Conservation (phyloP, 1,140 invertebrate genomes). For the Drosophila asahinai region DNA sequence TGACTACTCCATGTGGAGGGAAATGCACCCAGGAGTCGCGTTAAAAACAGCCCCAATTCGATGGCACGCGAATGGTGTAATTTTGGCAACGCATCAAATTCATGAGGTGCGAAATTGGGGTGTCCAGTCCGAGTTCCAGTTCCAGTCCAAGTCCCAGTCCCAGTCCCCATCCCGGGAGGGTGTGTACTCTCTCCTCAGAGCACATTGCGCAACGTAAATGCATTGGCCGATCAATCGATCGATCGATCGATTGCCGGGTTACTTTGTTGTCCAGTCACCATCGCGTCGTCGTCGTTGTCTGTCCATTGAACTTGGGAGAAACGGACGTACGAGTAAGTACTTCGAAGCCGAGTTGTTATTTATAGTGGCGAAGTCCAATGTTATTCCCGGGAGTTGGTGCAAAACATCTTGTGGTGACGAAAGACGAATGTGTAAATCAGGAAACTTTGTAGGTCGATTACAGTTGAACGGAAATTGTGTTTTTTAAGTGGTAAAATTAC, state of each 20-base stretch:
- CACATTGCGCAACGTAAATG: slow-evolving; percentile 60
- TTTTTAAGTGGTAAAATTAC: background rate
- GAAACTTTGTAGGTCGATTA: slow-evolving; percentile 9
- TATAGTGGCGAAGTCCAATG: slow-evolving; percentile 18
- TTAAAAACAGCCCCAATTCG: slow-evolving; percentile 24
- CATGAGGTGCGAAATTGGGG: slow-evolving; percentile 12
- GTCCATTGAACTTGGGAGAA: slow-evolving; percentile 68
- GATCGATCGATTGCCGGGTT: slow-evolving; percentile 47
- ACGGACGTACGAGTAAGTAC: slow-evolving; percentile 1
- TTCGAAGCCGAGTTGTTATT: slow-evolving; percentile 6
- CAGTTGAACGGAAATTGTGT: background rate
- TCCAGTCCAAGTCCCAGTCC: background rate
- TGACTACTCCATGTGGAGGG: slow-evolving; percentile 14
- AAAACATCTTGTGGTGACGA: slow-evolving; percentile 5
- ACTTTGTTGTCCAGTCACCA: slow-evolving; percentile 56
- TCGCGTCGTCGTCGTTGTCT: slow-evolving; percentile 21
- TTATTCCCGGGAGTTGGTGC: slow-evolving; percentile 7
- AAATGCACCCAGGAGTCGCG: slow-evolving; percentile 27
- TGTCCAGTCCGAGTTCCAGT: background rate
- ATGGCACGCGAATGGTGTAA: slow-evolving; percentile 35
- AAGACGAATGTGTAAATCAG: background rate
- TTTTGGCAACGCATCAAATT: slow-evolving; percentile 33
- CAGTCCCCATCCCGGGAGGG: slow-evolving; percentile 9
- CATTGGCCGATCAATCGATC: slow-evolving; percentile 59
- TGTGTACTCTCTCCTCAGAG: slow-evolving; percentile 13